These are phyloP conservation scores for Oasisia sp. DNA, from an alignment of 2,888 invertebrate genomes.

Conservation along the genomic window DNA sequence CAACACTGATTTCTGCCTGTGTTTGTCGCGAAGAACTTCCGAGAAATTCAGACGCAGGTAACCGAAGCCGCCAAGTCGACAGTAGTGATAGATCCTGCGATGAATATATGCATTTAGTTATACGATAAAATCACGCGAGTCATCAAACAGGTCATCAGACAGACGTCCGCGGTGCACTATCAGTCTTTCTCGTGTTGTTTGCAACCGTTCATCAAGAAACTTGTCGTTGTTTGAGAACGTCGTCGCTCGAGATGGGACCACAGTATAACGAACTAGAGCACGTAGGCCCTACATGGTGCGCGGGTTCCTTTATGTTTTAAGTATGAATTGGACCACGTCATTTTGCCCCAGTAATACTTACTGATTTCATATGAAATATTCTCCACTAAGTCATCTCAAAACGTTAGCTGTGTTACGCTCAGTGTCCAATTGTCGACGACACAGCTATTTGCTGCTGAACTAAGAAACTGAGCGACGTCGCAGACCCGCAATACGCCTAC, in stretches of 20 bases:
- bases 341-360: too few species aligned
- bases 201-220: neutral
- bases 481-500: neutral
- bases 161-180: neutral
- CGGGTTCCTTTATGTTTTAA: too few species aligned
- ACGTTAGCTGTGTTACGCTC: neutral
- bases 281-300: too few species aligned
- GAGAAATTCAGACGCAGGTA: neutral
- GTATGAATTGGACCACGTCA: too few species aligned
- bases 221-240: neutral
- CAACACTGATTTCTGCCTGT: neutral
- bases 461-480: neutral
- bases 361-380: neutral
- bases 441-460: neutral
- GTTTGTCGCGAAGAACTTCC: neutral
- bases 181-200: neutral
- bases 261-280: too few species aligned
- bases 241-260: too few species aligned
- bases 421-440: neutral
- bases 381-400: neutral
- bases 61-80: neutral
- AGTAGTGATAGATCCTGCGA: neutral
- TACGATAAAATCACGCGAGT: neutral
- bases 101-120: slow-evolving; percentile 6
- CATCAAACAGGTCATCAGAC: neutral